Evolutionary conservation across 2,797 vertebrate genomes (phyloP).

Genomic region (Glossophaga mutica): DNA sequence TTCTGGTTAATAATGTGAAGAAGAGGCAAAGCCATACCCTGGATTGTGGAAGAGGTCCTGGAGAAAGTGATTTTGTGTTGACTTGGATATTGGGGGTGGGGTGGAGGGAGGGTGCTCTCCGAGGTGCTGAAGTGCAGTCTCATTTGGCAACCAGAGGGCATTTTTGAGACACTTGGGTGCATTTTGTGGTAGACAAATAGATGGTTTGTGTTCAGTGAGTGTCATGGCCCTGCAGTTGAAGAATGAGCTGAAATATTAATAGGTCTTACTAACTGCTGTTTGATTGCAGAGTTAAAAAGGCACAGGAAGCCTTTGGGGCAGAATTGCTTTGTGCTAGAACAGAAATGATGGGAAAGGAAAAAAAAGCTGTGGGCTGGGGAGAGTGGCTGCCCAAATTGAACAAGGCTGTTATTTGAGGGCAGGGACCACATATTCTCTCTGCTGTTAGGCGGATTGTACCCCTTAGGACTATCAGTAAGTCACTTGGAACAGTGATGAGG

Average conservation of each 20-base stretch:
- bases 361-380: not conserved
- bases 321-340: slow-evolving; percentile 26
- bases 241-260: slow-evolving; percentile 63
- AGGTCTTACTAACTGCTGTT: slow-evolving; percentile 57
- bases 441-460: not conserved
- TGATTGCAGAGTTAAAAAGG: slow-evolving; percentile 56
- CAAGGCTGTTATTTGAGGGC: not conserved
- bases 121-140: not conserved
- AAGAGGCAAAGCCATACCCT: not conserved
- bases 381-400: not conserved
- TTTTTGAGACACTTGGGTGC: slow-evolving; percentile 50
- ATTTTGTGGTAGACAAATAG: slow-evolving; percentile 51
- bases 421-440: not conserved
- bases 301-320: slow-evolving; percentile 34
- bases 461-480: not conserved
- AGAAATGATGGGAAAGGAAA: slow-evolving; percentile 31
- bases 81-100: not conserved
- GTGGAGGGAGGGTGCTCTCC: not conserved
- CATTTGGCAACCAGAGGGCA: not conserved
- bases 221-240: slow-evolving; percentile 42
- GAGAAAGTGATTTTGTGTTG: not conserved
- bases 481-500: not conserved
- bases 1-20: not conserved
- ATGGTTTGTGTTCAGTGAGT: slow-evolving; percentile 42
- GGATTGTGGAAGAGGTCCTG: not conserved